Conservation (phyloP, 2,888 invertebrate species). For the Camponotus fellah region DNA sequence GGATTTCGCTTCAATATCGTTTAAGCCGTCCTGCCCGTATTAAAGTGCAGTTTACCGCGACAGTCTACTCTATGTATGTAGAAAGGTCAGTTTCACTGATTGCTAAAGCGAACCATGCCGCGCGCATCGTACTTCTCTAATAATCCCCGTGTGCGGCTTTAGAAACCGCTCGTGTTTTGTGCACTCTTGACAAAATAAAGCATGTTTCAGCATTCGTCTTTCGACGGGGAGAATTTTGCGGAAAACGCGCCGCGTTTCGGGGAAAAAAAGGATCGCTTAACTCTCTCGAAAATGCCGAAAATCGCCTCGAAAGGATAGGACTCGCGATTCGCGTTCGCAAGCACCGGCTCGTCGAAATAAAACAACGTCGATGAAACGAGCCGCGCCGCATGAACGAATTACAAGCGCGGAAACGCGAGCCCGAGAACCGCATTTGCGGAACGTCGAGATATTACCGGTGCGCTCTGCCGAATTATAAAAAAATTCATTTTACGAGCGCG, state of each 20-base stretch:
- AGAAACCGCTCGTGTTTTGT: slow-evolving; percentile 39
- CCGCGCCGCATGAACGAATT: neutral
- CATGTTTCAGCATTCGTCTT: slow-evolving; percentile 45
- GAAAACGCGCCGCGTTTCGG: neutral
- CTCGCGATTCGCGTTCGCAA: neutral
- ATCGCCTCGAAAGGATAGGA: neutral
- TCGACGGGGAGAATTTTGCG: neutral
- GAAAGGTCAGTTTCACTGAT: slow-evolving; percentile 76
- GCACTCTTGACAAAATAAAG: slow-evolving; percentile 26
- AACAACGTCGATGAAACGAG: slow-evolving; percentile 18
- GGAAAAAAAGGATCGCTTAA: neutral
- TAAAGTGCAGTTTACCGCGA: slow-evolving; percentile 77
- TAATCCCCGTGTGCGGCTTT: slow-evolving; percentile 40
- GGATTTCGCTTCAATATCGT: slow-evolving; percentile 75
- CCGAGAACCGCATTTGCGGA: slow-evolving; percentile 6
- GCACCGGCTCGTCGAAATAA: slow-evolving; percentile 12
- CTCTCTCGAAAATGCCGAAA: neutral
- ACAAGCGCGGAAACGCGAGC: slow-evolving; percentile 14
- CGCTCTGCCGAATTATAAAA: slow-evolving; percentile 9
- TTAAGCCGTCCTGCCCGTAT: slow-evolving; percentile 70
- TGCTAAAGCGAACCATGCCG: slow-evolving; percentile 74
- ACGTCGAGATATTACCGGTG: slow-evolving; percentile 22
- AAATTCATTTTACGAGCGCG: slow-evolving; percentile 38
- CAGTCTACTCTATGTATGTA: slow-evolving; percentile 64
- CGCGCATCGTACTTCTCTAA: slow-evolving; percentile 48